phyloP scores from a whole-genome alignment of 2,888 invertebrate species.

The Drosophila mettleri region DNA sequence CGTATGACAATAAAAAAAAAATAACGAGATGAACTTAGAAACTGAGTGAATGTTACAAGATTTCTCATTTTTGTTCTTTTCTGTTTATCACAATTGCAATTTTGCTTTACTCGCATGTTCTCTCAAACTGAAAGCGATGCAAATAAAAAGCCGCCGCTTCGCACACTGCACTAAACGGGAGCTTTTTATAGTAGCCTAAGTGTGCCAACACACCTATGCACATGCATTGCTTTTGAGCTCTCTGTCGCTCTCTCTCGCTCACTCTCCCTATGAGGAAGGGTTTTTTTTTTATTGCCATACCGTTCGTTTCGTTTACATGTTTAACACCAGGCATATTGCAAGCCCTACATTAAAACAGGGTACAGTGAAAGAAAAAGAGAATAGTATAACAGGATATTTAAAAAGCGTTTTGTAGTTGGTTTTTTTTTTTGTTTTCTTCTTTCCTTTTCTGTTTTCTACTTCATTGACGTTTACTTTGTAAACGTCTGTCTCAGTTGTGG shows the following conservation, averaged over 20 bases:
- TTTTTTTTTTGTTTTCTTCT: constrained; percentile 7
- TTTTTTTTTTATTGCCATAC: constrained; percentile 40
- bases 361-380: constrained; percentile 14
- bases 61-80: constrained; percentile 22
- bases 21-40: constrained; percentile 7
- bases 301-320: constrained; percentile 18
- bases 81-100: constrained; percentile 54
- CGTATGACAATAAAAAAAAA: constrained; percentile 33
- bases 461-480: constrained; percentile 75
- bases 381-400: constrained; percentile 45
- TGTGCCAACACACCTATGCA: not conserved
- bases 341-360: constrained; percentile 22
- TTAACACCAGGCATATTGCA: constrained; percentile 31
- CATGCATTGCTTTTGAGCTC: constrained; percentile 3
- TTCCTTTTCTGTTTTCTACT: constrained; percentile 17
- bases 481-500: constrained; percentile 73
- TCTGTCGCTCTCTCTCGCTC: constrained; percentile 1
- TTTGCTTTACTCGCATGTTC: constrained; percentile 9
- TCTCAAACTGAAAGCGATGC: not conserved
- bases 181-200: not conserved
- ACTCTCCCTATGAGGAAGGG: not conserved
- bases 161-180: constrained; percentile 25
- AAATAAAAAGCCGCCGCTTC: constrained; percentile 1
- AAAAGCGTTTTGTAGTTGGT: constrained; percentile 46
- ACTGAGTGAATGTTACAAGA: constrained; percentile 22